A percentile compares a stretch with the other conserved stretches of the same genome.
phyloP scores from a whole-genome alignment of 2,888 invertebrate genomes.

The Zygogramma bicolorata region DNA sequence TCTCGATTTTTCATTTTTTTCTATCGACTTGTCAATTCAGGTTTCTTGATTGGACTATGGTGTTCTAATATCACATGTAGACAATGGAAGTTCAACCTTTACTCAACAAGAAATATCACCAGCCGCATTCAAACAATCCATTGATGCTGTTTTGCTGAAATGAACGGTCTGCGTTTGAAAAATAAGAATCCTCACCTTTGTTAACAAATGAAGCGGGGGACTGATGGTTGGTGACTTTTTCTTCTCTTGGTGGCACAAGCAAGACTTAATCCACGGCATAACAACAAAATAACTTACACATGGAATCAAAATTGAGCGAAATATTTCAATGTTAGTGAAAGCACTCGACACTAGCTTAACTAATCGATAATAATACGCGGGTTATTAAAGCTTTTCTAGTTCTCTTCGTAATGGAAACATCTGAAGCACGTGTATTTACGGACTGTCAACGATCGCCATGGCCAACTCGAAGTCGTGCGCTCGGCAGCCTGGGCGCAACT shows the following conservation, averaged over 20 bases:
- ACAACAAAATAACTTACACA: too few relatives aligned
- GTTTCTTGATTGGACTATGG: too few relatives aligned
- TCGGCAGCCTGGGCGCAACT: slow-evolving; percentile 65
- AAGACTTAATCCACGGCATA: slow-evolving; percentile 68
- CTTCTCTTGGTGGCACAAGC: slow-evolving; percentile 67
- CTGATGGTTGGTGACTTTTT: slow-evolving; percentile 66
- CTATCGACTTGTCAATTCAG: too few relatives aligned
- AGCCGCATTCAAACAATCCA: too few relatives aligned
- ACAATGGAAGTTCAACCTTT: too few relatives aligned
- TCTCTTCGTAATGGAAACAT: slow-evolving; percentile 40
- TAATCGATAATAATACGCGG: slow-evolving; percentile 16
- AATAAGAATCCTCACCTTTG: slow-evolving; percentile 67
- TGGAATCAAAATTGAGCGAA: neutral
- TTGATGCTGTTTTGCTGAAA: too few relatives aligned
- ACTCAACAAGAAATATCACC: too few relatives aligned
- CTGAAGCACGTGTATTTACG: slow-evolving; percentile 45
- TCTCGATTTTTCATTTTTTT: too few relatives aligned
- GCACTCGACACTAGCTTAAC: slow-evolving; percentile 19
- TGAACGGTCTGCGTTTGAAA: too few relatives aligned
- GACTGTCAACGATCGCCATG: slow-evolving; percentile 43
- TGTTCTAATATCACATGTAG: too few relatives aligned
- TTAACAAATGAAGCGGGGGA: slow-evolving; percentile 67
- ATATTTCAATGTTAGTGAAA: neutral
- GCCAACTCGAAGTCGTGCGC: slow-evolving; percentile 52
- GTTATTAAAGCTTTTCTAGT: slow-evolving; percentile 32